phyloP scores from a whole-genome alignment of 2,113 vertebrate species.

The Serilophus lunatus region DNA sequence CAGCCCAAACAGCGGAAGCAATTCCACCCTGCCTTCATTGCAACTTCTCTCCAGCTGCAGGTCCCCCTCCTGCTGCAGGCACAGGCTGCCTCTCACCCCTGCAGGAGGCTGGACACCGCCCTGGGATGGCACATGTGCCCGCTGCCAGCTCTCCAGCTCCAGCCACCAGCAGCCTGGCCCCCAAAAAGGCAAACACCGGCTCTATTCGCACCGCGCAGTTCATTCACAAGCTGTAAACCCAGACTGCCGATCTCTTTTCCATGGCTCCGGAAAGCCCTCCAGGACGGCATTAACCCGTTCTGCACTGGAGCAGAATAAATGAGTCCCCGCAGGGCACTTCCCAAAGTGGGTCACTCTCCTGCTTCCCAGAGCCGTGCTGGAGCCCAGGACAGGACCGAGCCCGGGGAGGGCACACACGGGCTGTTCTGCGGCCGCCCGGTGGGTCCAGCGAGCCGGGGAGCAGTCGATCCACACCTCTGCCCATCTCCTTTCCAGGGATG shows the following conservation, averaged over 20 bases:
- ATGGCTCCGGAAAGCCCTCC: background rate
- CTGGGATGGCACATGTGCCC: background rate
- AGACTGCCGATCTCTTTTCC: background rate
- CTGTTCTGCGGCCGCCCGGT: background rate
- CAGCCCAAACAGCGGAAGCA: accelerated
- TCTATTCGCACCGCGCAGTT: slow-evolving; percentile 52
- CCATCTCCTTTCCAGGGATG: background rate
- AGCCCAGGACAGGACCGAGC: background rate
- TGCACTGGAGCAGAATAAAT: background rate
- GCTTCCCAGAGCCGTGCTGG: background rate
- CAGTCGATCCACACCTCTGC: background rate
- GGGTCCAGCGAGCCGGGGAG: background rate
- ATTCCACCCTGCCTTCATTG: background rate
- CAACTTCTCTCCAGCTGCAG: background rate
- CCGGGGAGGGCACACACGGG: background rate
- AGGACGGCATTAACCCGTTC: slow-evolving; percentile 47
- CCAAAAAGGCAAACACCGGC: background rate
- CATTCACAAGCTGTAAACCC: slow-evolving; percentile 41
- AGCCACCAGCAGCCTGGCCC: slow-evolving; percentile 16
- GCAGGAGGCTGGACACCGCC: background rate
- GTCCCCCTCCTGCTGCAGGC: background rate
- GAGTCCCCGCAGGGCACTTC: background rate
- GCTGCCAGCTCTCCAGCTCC: background rate
- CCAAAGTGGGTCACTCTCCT: slow-evolving; percentile 63
- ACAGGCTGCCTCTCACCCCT: background rate